Evolutionary conservation across 2,888 invertebrate species (phyloP).

Genomic region (Lasioglossum leucozonium): DNA sequence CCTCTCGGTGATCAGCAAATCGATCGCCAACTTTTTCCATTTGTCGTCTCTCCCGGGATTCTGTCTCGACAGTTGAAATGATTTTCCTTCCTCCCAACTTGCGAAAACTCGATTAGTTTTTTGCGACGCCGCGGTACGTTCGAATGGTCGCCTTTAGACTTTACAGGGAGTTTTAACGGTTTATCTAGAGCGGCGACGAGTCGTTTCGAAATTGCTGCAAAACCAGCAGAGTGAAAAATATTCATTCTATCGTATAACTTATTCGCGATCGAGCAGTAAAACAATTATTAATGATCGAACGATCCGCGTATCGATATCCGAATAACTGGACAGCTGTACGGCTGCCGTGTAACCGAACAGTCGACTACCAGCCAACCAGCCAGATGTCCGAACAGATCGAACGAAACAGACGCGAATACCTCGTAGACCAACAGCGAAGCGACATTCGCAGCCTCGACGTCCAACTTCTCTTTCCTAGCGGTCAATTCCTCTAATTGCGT

Average conservation of each 20-base stretch:
- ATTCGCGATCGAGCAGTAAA: no score
- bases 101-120: background rate
- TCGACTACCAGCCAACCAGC: background rate
- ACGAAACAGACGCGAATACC: slow-evolving; percentile 46
- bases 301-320: no score
- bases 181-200: background rate
- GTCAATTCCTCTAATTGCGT: slow-evolving; percentile 78
- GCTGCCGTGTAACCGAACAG: no score
- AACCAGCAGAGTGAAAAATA: no score
- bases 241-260: no score
- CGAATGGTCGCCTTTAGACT: background rate
- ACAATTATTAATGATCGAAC: no score
- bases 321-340: no score
- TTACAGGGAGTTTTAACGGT: background rate
- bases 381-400: background rate
- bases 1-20: slow-evolving; percentile 86
- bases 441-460: slow-evolving; percentile 79
- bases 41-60: slow-evolving; percentile 74
- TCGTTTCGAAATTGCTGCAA: background rate
- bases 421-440: slow-evolving; percentile 80
- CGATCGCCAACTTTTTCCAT: slow-evolving; percentile 76
- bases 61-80: slow-evolving; percentile 47
- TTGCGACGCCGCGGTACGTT: background rate
- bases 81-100: background rate
- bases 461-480: slow-evolving; percentile 73